These are phyloP conservation scores for Drosophila subsilvestris DNA, from an alignment of 2,888 invertebrate species.

Conservation along the genomic window DNA sequence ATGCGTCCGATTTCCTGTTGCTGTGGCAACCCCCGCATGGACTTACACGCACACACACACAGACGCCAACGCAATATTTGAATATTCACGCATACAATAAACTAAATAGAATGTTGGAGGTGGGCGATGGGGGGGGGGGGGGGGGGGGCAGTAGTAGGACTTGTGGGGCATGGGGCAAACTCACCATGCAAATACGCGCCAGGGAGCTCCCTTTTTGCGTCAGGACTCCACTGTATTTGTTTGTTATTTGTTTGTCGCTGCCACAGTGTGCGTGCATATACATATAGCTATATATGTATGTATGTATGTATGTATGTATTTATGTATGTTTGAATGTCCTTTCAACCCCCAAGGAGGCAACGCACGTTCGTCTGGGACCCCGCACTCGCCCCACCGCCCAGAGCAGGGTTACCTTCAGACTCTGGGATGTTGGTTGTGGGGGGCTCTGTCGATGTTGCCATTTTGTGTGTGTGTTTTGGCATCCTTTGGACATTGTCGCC, in stretches of 20 bases:
- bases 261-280: conserved; percentile 35
- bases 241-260: conserved; percentile 72
- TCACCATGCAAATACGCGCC: conserved; percentile 63
- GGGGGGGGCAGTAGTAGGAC: too few species aligned
- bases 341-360: conserved; percentile 46
- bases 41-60: conserved; percentile 37
- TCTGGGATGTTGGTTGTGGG: conserved; percentile 20
- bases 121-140: conserved; percentile 6
- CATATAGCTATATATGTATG: conserved; percentile 7
- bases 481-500: conserved; percentile 73
- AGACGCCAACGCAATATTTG: conserved; percentile 60
- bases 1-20: conserved; percentile 82
- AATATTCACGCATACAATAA: conserved; percentile 80
- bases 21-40: conserved; percentile 80
- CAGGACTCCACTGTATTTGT: conserved; percentile 59
- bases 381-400: background rate
- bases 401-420: conserved; percentile 25
- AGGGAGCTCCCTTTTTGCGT: conserved; percentile 47
- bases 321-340: conserved; percentile 44
- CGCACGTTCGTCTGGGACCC: conserved; percentile 36
- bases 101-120: conserved; percentile 59
- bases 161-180: conserved; percentile 2
- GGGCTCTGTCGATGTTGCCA: conserved; percentile 39
- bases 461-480: conserved; percentile 28
- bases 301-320: conserved; percentile 32